Base-by-base conservation (phyloP, 2,113 vertebrate species). In the Pseudopodoces humilis region DNA sequence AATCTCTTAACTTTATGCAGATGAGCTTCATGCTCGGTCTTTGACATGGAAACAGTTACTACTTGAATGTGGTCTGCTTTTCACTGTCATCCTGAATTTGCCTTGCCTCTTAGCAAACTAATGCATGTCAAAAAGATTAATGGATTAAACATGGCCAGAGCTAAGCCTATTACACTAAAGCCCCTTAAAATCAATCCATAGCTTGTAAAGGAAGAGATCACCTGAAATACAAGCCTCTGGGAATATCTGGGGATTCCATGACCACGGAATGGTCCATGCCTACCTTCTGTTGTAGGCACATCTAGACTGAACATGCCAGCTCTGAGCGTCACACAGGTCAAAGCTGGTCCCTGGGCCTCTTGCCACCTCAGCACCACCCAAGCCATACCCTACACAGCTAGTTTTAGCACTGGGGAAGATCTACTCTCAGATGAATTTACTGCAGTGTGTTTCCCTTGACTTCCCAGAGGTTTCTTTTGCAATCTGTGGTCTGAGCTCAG, bases 111-210 rank as follows among this genome's bases (percentile, higher is more conserved):
- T 92, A 90, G 90, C 72, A 75, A 90, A 90, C 90, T 64, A 96
- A 94, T 83, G 85, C 82, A 90, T 90, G 93, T 92, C 33, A 3
- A 96, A 95, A 94, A 95, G 93, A 96, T 96, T 96, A 96, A 92
- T 96, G 90, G 93, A 95, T 96, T 96, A 97, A 96, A 96, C 86
- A 55, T 14, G 25, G 72, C 60, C 76, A 68, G 58, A 72, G 86
- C 72, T 96, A 96, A 97, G 92, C 93, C 88, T 95, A 90, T 97
- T 96, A 94, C 19, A 43, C 71, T 90, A 94, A 93, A 96, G 64
- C 79, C 56, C 76, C 90, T 95, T 86, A 95, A 96, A 95, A 96
- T 93, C 93, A 93, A 69, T 94, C 96, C 86, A 86, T 52, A 95
- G 84, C 79, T 95, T 90, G 78, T 91, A 95, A 95, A 93, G 87